Evolutionary conservation across 1,140 invertebrate species (phyloP), one percentile per base, ranked within the genome.

Genomic region (Dendrolimus punctatus): DNA sequence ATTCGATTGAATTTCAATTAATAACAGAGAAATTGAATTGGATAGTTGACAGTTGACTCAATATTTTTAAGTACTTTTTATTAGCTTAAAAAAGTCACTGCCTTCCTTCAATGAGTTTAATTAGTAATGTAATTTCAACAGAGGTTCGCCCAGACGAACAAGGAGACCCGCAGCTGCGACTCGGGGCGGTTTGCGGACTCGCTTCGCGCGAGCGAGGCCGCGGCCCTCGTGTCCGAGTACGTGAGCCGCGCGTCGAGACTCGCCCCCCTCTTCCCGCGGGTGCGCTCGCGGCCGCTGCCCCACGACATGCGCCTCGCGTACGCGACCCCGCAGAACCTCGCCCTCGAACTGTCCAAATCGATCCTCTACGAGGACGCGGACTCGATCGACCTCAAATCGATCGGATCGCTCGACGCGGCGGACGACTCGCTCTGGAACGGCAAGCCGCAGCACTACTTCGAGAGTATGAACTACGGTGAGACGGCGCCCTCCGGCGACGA

Each of bases 401-500:
- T 23, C 23, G 68, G 67, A 45, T 66, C 70, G 10, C 53, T 75
- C 23, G 23, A 23, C 23, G 23, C 23, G 23, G 23, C 23, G 23
- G 10, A 63, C 62, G 53, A 68, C 68, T 0, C 62, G 8, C 10
- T 85, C 50, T 87, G 83, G 83, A 76, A 75, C 62, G 77, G 74
- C 46, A 73, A 74, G 53, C 82, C 81, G 36, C 84, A 80, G 43
- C 73, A 76, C 46, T 85, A 82, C 64, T 87, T 85, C 60, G 86
- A 88, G 58, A 87, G 83, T 58, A 76, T 86, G 67, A 73, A 74
- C 50, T 77, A 82, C 64, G 69, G 64, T 40, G 65, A 58, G 52
- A 55, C 62, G 8, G 43, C 48, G 7, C 5, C 36, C 42, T 48
- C 57, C n/a, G 69, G 67, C 37, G 62, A 62, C 37, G 59, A 59